These are phyloP conservation scores for Cotesia glomerata DNA, from an alignment of 1,140 invertebrate genomes.

Conservation along the genomic window DNA sequence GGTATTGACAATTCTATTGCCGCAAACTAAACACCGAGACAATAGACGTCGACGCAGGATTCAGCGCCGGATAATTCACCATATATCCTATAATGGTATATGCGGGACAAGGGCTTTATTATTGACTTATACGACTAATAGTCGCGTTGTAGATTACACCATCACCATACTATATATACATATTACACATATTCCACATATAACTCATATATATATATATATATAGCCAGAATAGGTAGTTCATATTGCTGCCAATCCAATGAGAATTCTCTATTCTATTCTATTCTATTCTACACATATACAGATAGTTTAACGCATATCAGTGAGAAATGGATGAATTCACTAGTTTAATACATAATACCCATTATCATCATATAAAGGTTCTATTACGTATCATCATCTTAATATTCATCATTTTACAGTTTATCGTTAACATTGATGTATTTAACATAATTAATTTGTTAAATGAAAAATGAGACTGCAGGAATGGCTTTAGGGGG, in stretches of 20 bases:
- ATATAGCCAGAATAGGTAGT: neutral
- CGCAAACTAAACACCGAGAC: constrained; percentile 36
- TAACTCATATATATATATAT: neutral
- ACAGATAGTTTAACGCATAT: too few relatives aligned
- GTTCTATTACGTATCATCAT: too few relatives aligned
- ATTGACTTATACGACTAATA: constrained; percentile 60
- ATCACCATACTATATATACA: constrained; percentile 39
- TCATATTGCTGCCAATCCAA: neutral
- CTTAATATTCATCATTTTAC: too few relatives aligned
- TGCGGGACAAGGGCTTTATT: constrained; percentile 55
- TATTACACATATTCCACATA: neutral
- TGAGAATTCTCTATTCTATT: neutral
- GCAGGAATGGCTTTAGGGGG: too few relatives aligned
- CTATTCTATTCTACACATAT: constrained; percentile 1
- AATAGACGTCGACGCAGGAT: constrained; percentile 36
- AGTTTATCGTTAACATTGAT: too few relatives aligned
- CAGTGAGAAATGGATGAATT: too few relatives aligned
- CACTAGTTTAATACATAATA: constrained; percentile 6
- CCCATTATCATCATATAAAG: neutral
- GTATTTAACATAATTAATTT: too few relatives aligned
- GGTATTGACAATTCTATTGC: constrained; percentile 49
- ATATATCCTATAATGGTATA: constrained; percentile 46
- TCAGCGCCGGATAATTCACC: constrained; percentile 50
- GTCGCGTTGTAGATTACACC: constrained; percentile 54
- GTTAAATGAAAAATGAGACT: too few relatives aligned